Base-by-base conservation (phyloP, 1,140 invertebrate genomes). In the Tetramorium parvispinum region DNA sequence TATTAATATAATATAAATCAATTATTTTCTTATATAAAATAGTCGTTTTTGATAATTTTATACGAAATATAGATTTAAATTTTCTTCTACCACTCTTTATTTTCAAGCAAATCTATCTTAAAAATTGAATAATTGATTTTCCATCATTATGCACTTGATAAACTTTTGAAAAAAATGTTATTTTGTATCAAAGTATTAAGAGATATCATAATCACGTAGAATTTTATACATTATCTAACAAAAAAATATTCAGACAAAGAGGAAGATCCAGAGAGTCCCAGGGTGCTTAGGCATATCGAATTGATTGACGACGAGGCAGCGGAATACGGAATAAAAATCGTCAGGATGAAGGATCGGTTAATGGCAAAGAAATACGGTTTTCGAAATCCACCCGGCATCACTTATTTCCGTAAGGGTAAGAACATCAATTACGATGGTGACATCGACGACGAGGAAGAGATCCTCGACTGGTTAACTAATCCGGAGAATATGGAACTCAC, bases 301-400 rank as follows among this genome's bases (percentile, higher is more conserved):
- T 95, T 98, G 63, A 99, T 99, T 88, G 98, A 99, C 90, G 98
- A 98, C 91, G 98, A 99, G 95, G 98, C 98, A 18, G 95, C 97
- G 1, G 98, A 99, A 94, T 99, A 98, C 95, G 98, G 98, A 76
- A 98, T 99, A 87, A 98, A 98, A 95, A 97, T 99, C 78, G 98
- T 98, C 0, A 98, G 99, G 95, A 98, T 98, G 95, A 97, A 96
- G 91, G 98, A 99, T 95, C 96, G 97, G 27, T 92, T 99, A 21
- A 99, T 99, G 98, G 98, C 98, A 2, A 99, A 99, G 94, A 99
- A 99, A 93, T 98, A 98, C 94, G 98, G 98, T 1, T 98, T 97
- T 92, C 96, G 98, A 89, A 97, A 98, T 93, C 98, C 98, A 43
- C 98, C 98, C 1, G 98, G 98, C 1, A 97, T 99, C 1, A 98